phyloP scores from a whole-genome alignment of 92 coral and sea anemone species.

The Umimayanthus kanabou region DNA sequence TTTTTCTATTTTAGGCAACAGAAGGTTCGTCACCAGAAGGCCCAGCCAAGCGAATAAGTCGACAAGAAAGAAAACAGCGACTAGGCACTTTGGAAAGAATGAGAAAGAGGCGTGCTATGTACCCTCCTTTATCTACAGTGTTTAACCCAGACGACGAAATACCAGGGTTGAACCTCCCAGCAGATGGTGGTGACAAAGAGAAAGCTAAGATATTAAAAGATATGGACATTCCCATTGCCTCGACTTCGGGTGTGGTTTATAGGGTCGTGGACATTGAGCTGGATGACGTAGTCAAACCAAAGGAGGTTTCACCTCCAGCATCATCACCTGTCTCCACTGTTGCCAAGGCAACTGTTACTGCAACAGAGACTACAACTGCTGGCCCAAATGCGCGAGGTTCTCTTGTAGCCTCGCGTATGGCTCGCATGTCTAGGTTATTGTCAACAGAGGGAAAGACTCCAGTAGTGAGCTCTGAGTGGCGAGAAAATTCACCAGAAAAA shows the following conservation, averaged over 20 bases:
- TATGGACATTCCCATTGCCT: constrained; percentile 32
- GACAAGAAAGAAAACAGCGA: constrained; percentile 41
- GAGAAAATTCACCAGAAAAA: constrained; percentile 18
- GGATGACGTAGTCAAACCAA: constrained; percentile 47
- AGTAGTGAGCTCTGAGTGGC: constrained; percentile 9
- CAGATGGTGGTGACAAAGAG: constrained; percentile 3
- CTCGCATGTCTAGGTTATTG: constrained; percentile 65
- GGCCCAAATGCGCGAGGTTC: constrained; percentile 47
- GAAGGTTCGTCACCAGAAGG: constrained; percentile 15
- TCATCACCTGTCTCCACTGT: constrained; percentile 28
- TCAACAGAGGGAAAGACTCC: constrained; percentile 64
- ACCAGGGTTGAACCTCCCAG: constrained; percentile 6
- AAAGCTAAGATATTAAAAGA: constrained; percentile 34
- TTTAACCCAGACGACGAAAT: constrained; percentile 72
- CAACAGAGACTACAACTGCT: constrained; percentile 1
- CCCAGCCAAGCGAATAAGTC: constrained; percentile 24
- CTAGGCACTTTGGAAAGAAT: constrained; percentile 76
- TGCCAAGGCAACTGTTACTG: constrained; percentile 14
- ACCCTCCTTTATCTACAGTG: constrained; percentile 89
- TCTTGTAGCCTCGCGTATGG: constrained; percentile 69
- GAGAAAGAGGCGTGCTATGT: constrained; percentile 90
- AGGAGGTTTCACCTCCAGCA: constrained; percentile 12
- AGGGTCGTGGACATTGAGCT: constrained; percentile 84
- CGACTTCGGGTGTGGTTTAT: constrained; percentile 55
- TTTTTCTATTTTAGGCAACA: constrained; percentile 4